Evolutionary conservation across 2,888 invertebrate species (phyloP).

Genomic region (Charanyca ferruginea): DNA sequence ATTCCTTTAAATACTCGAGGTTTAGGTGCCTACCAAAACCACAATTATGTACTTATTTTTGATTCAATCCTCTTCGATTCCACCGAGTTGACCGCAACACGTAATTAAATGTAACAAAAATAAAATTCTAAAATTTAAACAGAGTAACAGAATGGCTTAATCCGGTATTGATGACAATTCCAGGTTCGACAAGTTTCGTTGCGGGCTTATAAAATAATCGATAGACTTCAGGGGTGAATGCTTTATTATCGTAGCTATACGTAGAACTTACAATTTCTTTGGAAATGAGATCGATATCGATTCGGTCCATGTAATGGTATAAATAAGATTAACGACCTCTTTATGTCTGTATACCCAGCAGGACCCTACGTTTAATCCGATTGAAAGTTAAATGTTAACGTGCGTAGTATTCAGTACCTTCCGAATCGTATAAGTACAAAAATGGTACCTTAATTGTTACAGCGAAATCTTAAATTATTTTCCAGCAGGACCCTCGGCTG

Average conservation of each 20-base stretch:
- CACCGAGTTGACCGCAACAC: conserved; percentile 36
- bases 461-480: no score
- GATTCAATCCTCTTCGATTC: conserved; percentile 6
- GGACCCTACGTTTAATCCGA: no score
- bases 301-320: background rate
- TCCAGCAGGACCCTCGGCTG: no score
- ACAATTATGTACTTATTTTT: conserved; percentile 30
- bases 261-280: background rate
- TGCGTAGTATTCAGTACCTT: no score
- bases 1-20: conserved; percentile 21
- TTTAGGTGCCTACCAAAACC: conserved; percentile 19
- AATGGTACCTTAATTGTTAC: no score
- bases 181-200: conserved; percentile 4
- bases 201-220: conserved; percentile 11
- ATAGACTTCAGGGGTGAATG: conserved; percentile 8
- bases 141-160: conserved; percentile 26
- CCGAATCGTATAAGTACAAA: no score
- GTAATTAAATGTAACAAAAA: conserved; percentile 12
- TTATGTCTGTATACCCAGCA: no score
- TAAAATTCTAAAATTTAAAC: background rate
- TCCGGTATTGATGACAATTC: conserved; percentile 9
- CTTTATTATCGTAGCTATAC: background rate
- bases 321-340: no score
- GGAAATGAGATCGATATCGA: background rate
- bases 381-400: no score